These are phyloP conservation scores for Steatocranus sp. DNA, from an alignment of 2,797 vertebrate species.

Conservation along the genomic window DNA sequence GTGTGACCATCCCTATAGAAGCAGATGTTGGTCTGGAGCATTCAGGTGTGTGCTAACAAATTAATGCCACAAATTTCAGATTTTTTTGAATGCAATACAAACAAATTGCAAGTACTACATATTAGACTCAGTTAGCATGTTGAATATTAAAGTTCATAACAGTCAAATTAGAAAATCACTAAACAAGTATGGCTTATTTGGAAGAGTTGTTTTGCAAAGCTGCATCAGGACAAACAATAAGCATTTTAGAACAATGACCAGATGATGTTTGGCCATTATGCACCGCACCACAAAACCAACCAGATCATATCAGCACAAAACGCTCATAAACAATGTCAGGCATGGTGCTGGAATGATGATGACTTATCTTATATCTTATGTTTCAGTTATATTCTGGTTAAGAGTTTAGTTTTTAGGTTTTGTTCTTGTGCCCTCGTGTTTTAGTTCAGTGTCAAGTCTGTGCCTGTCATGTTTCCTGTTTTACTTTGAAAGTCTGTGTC, in stretches of 20 bases:
- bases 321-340: background rate
- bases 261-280: background rate
- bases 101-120: background rate
- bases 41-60: background rate
- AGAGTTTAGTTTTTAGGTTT: background rate
- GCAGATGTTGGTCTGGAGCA: background rate
- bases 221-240: background rate
- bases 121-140: background rate
- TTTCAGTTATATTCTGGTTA: background rate
- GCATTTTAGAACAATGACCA: background rate
- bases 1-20: background rate
- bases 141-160: background rate
- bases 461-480: background rate
- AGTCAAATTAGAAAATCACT: background rate
- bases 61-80: rapidly evolving
- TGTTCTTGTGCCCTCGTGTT: too few relatives aligned
- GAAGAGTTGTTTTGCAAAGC: background rate
- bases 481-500: background rate
- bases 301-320: background rate
- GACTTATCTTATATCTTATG: background rate
- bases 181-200: background rate
- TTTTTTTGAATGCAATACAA: background rate
- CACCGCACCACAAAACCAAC: background rate
- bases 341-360: rapidly evolving
- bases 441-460: background rate